Base-by-base conservation (phyloP, 53 echinoderm and acorn worm genomes). In the Hippasteria phrygiana region DNA sequence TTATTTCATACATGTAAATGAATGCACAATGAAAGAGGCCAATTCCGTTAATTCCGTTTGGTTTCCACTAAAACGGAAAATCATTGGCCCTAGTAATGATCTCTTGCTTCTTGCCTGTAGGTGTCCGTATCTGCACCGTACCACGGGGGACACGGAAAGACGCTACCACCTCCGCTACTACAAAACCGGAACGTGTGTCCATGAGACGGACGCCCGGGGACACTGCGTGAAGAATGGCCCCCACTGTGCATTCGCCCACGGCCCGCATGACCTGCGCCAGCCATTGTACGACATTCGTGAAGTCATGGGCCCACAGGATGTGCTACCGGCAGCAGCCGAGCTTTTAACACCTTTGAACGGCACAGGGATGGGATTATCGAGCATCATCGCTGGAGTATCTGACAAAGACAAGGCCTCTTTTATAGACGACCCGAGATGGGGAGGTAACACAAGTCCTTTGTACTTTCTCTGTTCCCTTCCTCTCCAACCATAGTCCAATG, bases 171-270 rank as follows among this genome's bases (percentile, higher is more conserved):
- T 97, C 27, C 84, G 98, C 17, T 97, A 95, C 48, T 97, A 97
- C 91, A 97, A 97, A 55, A 95, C 95, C 0, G 95, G 98, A 48
- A 97, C 95, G 24, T 97, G 98, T 59, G 95, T 97, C 40, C 98
- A 97, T 59, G 98, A 97, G 90, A 97, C 98, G 0, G 98, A 97
- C 70, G 89, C 98, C 12, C 84, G 98, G 11, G 98, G 98, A 18
- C 95, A 97, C 88, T 97, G 98, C 77, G 98, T 97, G 53, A 97
- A 97, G 90, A 97, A 97, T 78, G 98, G 98, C 3, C 98, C 98
- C 10, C 98, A 97, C 80, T 97, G 98, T 62, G 95, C 98, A 35
- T 97, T 97, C 75, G 98, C 98, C 36, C 98, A 97, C 77, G 98
- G 98, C 69, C 98, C 95, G 0, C 95, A 95, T 43, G 95, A 94